Evolutionary conservation across 2,888 invertebrate species (phyloP), one percentile per base, ranked within the genome.

Genomic region (Taenaris catops): DNA sequence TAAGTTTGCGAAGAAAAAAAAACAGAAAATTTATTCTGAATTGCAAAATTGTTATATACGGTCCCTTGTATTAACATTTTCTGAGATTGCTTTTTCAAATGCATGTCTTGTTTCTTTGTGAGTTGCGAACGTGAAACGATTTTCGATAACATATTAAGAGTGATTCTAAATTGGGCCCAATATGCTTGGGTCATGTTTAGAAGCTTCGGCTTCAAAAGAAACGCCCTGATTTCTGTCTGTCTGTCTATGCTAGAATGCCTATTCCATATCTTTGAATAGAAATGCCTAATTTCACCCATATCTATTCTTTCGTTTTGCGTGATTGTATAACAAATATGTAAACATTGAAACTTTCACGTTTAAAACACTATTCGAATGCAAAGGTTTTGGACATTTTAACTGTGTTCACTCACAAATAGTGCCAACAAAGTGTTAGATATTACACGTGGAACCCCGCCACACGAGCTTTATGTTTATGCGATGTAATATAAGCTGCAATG

Each of bases 1-100:
- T 25, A 37, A 32, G 23, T 34, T 38, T 25, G 18, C 37, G 19
- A 4, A 20, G 29, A 29, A 37, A n/a, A n/a, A n/a, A 38, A 40
- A 38, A 27, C 33, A 18, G 6, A 23, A 9, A 21, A 19, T 26
- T 25, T 38, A 20, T 32, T 34, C 34, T 25, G 38, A 38, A 41
- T 41, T 34, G 34, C 25, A 19, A 34, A 34, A 34, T 41, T 23
- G 18, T 38, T 31, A 29, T 26, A 38, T 41, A 1, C 20, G 12
- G 9, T 16, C 4, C 28, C 20, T 26, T 8, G 28, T 23, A 25
- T 33, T 36, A 32, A n/a, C 24, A 33, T 41, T 37, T 25, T 4
- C 12, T 26, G 17, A 25, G 24, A 19, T 20, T 25, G 10, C 24
- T 8, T 19, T 25, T 36, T 29, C n/a, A 18, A 8, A 17, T 23